These are phyloP conservation scores for Larimichthys crocea DNA, from an alignment of 2,113 vertebrate species.

Conservation along the genomic window DNA sequence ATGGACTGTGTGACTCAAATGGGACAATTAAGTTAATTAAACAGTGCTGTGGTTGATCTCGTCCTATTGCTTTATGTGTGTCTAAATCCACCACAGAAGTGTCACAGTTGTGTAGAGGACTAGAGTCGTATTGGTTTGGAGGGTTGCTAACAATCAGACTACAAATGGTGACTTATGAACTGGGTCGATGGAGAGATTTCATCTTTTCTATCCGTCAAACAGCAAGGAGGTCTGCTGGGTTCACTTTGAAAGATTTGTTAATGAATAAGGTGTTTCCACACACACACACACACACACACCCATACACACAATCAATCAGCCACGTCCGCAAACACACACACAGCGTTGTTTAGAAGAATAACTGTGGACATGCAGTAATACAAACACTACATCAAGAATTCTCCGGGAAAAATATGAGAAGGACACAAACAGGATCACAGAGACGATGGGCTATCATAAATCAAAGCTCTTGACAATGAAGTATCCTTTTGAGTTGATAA, in stretches of 20 bases:
- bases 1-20: conserved; percentile 56
- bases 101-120: not conserved
- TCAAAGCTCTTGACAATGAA: conserved; percentile 52
- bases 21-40: conserved; percentile 66
- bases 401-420: not conserved
- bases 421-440: conserved; percentile 1
- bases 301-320: not conserved
- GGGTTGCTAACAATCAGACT: conserved; percentile 17
- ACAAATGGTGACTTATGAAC: conserved; percentile 30
- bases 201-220: not conserved
- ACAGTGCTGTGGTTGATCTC: conserved; percentile 30
- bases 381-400: conserved; percentile 27
- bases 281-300: not conserved
- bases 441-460: conserved; percentile 37
- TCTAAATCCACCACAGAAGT: conserved; percentile 15
- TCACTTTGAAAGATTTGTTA: conserved; percentile 12
- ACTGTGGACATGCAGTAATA: conserved; percentile 3
- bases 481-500: conserved; percentile 45
- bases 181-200: conserved; percentile 13
- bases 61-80: conserved; percentile 11
- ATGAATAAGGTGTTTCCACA: conserved; percentile 38
- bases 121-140: not conserved
- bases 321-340: not conserved
- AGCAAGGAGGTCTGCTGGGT: not conserved
- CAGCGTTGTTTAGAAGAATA: not conserved